Evolutionary conservation across 1,140 invertebrate genomes (phyloP).

Genomic region (Leptoteleia sp.): DNA sequence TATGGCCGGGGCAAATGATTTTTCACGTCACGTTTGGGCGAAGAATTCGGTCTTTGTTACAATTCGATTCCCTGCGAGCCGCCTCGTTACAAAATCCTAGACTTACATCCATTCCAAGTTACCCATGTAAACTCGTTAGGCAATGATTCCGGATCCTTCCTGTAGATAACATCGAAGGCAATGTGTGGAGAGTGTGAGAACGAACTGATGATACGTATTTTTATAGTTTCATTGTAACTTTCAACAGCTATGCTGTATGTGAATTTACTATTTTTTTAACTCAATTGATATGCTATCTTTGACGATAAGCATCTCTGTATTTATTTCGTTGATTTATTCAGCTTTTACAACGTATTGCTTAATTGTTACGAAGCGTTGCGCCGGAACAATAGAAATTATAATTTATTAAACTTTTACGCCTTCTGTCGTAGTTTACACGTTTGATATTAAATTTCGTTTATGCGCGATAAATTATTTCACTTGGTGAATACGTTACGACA

Average conservation of each 20-base stretch:
- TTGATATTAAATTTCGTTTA: constrained; percentile 43
- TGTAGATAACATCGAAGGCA: constrained; percentile 55
- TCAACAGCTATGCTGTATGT: constrained; percentile 48
- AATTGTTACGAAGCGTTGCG: constrained; percentile 50
- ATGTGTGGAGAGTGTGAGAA: constrained; percentile 78
- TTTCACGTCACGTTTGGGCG: constrained; percentile 71
- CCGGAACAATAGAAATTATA: constrained; percentile 46
- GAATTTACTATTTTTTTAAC: constrained; percentile 37
- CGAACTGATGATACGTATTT: constrained; percentile 70
- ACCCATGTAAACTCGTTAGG: constrained; percentile 73
- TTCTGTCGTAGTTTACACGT: constrained; percentile 27
- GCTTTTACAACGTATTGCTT: constrained; percentile 44
- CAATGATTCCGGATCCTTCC: constrained; percentile 70
- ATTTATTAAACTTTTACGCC: constrained; percentile 26
- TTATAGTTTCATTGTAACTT: constrained; percentile 62
- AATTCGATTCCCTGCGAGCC: constrained; percentile 30
- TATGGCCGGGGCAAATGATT: constrained; percentile 33
- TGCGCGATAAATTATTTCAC: constrained; percentile 14
- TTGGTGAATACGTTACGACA: constrained; percentile 7
- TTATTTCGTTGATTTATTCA: constrained; percentile 63
- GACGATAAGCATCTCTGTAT: constrained; percentile 51
- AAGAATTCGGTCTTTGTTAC: constrained; percentile 53
- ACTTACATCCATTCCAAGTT: constrained; percentile 41
- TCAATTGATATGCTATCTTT: constrained; percentile 57
- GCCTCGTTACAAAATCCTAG: constrained; percentile 37